Base-by-base conservation (phyloP, 1,140 invertebrate genomes). In the Heliconius nattereri region DNA sequence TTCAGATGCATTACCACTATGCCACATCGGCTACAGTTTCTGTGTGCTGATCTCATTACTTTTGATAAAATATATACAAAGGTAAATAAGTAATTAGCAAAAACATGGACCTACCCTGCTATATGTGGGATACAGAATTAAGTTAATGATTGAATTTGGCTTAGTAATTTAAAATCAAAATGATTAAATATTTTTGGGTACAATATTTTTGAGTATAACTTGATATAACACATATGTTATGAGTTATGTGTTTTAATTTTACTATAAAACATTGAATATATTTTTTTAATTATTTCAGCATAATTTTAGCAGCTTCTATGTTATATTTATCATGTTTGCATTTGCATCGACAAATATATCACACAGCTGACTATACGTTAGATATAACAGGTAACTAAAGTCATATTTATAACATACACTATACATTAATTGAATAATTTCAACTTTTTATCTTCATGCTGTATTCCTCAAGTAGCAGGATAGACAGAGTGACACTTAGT, bases 311-410 rank as follows among this genome's bases (percentile, higher is more conserved):
- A 32, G 95, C 97, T 54, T 96, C 98, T 16, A 96, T 99, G 94
- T 86, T 96, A 66, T 99, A 99, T 94, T 94, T 99, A 74, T 97
- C 98, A 6, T 96, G 96, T 81, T 95, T 98, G 71, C 98, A 99
- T 93, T 94, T 98, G 78, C 97, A 98, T 94, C 95, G 98, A 73
- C 97, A 98, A 94, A 95, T 98, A 37, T 98, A 98, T 88, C 97
- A 98, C 90, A 98, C 98, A 87, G 97, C 97, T 77, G 97, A 97
- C 66, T 98, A 98, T 90, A 96, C 96, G n/a, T 92, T 99, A 77
- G 98, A 99, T 92, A 97, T 99, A 82, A 99, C 98, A 87, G 98
- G 98, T 97, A 37, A 72, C 32, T 40, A 66, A 29, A 66, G 54
- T 57, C 54, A 57, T 57, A 57, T 23, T 57, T 3, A 57, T 66